phyloP scores from a whole-genome alignment of 1,140 invertebrate genomes.

The Pissodes strobi region DNA sequence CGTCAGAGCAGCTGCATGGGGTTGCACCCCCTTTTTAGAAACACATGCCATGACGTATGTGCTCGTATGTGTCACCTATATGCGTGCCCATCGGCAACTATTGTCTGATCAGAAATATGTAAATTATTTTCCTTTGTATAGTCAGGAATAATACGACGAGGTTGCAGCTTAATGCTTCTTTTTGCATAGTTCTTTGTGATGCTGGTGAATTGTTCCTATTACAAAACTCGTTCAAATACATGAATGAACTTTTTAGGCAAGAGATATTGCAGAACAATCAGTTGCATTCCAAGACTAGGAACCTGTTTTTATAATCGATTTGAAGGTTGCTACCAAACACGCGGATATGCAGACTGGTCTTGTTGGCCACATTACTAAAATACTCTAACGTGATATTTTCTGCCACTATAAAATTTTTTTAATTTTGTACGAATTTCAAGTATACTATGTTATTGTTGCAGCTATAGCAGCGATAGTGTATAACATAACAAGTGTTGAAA shows the following conservation, averaged over 20 bases:
- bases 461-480: no score
- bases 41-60: slow-evolving; percentile 51
- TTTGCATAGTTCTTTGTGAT: background rate
- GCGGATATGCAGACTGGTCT: no score
- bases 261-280: no score
- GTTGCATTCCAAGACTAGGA: background rate
- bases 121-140: slow-evolving; percentile 37
- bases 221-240: no score
- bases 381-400: no score
- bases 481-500: no score
- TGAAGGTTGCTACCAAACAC: no score
- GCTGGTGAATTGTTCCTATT: slow-evolving; percentile 1
- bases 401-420: no score
- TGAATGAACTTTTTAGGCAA: background rate
- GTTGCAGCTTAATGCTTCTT: background rate
- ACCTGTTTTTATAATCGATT: background rate
- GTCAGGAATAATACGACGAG: background rate
- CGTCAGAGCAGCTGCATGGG: slow-evolving; percentile 43
- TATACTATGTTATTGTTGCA: no score
- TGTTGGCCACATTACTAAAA: no score
- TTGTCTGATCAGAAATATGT: slow-evolving; percentile 44
- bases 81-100: slow-evolving; percentile 42
- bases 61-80: slow-evolving; percentile 49
- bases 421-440: no score
- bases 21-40: slow-evolving; percentile 41